Evolutionary conservation across 2,888 invertebrate genomes (phyloP).

Genomic region (Kryphioiulus occultus): DNA sequence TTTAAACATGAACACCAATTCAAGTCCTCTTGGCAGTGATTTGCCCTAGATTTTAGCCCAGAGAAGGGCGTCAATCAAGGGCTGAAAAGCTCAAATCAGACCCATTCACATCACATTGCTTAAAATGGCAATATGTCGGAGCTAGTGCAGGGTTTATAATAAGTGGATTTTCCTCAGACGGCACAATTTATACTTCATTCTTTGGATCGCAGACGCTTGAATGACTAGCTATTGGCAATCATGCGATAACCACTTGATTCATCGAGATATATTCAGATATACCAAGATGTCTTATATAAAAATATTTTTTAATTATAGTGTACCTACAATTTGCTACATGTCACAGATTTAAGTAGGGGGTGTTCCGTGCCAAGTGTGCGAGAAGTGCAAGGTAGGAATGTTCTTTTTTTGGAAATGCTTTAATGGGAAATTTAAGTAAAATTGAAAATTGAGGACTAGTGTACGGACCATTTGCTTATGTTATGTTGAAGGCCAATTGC

Average conservation of each 20-base stretch:
- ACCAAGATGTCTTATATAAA: slow-evolving; percentile 20
- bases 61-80: background rate
- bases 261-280: background rate
- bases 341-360: background rate
- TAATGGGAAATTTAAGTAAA: background rate
- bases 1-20: background rate
- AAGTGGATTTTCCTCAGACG: background rate
- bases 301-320: background rate
- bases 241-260: background rate
- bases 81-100: slow-evolving; percentile 26
- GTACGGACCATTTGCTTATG: background rate
- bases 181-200: background rate
- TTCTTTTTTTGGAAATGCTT: slow-evolving; percentile 1
- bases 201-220: background rate
- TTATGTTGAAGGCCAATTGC: background rate
- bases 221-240: background rate
- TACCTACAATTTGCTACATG: slow-evolving; percentile 14
- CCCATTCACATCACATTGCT: background rate
- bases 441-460: background rate
- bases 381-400: slow-evolving; percentile 21
- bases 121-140: background rate
- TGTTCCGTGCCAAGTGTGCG: slow-evolving; percentile 3
- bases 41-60: background rate
- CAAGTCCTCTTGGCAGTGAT: slow-evolving; percentile 31
- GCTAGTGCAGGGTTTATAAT: background rate